Evolutionary conservation across 2,113 vertebrate genomes (phyloP).

Genomic region (Syrmaticus mikado): DNA sequence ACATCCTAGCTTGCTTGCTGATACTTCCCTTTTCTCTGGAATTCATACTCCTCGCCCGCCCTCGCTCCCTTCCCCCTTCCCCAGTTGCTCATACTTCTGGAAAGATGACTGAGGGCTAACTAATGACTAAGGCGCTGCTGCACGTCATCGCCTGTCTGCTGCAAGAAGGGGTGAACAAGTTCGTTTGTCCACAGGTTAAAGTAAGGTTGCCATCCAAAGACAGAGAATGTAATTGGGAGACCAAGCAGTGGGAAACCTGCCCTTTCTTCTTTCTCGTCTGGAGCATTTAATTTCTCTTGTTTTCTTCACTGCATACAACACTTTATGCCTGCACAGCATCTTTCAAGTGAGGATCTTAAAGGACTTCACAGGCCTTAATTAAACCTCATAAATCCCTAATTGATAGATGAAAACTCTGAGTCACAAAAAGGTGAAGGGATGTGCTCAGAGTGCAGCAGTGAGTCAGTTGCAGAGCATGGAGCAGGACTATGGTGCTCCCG

Average conservation of each 20-base stretch:
- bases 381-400: slow-evolving; percentile 55
- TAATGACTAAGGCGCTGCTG: slow-evolving; percentile 75
- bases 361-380: slow-evolving; percentile 59
- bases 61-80: slow-evolving; percentile 42
- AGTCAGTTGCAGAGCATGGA: slow-evolving; percentile 9
- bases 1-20: slow-evolving; percentile 63
- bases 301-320: not conserved
- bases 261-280: slow-evolving; percentile 35
- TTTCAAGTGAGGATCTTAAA: slow-evolving; percentile 47
- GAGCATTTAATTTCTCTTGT: slow-evolving; percentile 56
- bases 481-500: not conserved
- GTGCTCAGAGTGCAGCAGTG: slow-evolving; percentile 8
- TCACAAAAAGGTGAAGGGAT: slow-evolving; percentile 39
- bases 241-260: slow-evolving; percentile 47
- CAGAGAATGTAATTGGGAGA: slow-evolving; percentile 32
- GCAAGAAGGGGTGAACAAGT: slow-evolving; percentile 76
- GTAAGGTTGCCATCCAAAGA: slow-evolving; percentile 53
- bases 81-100: slow-evolving; percentile 76
- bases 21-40: slow-evolving; percentile 73
- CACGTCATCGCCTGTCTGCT: slow-evolving; percentile 70
- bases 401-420: slow-evolving; percentile 62
- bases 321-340: slow-evolving; percentile 57
- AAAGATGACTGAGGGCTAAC: slow-evolving; percentile 74
- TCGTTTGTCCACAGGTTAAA: slow-evolving; percentile 66
- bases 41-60: slow-evolving; percentile 28